Evolutionary conservation across 2,113 vertebrate species (phyloP), one percentile per base, ranked within the genome.

Genomic region (Carlito syrichta): DNA sequence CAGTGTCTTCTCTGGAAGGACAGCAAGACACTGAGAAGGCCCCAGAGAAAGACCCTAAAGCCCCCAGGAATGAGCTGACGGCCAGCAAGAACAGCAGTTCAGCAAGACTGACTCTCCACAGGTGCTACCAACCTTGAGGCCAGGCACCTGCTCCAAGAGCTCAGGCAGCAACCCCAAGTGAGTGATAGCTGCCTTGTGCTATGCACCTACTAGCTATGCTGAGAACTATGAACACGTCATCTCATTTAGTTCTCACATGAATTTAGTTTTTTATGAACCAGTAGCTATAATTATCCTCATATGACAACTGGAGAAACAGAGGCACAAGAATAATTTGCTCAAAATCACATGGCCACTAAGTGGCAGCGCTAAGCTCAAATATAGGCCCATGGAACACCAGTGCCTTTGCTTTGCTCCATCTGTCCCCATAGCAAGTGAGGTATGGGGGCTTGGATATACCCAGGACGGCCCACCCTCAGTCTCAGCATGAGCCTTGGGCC

Each of bases 1-100:
- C 96, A 99, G 95, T 2, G 90, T 97, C 95, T 99, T 99, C 60
- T 99, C 99, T 99, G 98, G 50, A 98, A 98, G 86, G 86, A 96
- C n/a, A 98, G 97, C 32, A 94, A 86, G 77, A 30, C 43, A 94
- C 40, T 19, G 60, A 92, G 79, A 69, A 78, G 63, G 62, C 79
- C 82, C 89, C 3, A 73, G 77, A 20, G 89, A 35, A 78, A 43
- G 68, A 71, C 20, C 25, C 43, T 35, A 1, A 86, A 90, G 68
- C 79, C 85, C 86, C 25, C 1, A 71, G 50, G 38, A 30, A 54
- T 63, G 5, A 85, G 60, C 73, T 60, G 81, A 35, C 30, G 77
- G 60, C 50, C 69, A 73, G 43, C 13, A 88, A 85, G 90, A 73
- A 79, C 0, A 94, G 68, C 13, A 32, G 52, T 40, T 82, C 78